Conservation (phyloP, 2,888 invertebrate species). For the Hydroisotoma schaefferi region DNA sequence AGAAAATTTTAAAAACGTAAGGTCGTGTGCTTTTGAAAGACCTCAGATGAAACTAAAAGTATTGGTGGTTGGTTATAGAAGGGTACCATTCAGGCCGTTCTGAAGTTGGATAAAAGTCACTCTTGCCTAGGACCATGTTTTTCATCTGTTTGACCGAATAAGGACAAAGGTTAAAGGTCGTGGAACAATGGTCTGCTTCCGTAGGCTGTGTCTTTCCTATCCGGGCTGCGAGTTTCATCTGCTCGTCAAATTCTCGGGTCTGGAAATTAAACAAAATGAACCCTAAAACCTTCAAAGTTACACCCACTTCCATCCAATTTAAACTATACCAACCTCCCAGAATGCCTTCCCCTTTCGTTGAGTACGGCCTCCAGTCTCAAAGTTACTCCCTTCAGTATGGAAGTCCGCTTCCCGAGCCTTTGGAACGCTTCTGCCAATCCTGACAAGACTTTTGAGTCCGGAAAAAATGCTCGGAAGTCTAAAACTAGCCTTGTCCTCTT, state of each 20-base stretch:
- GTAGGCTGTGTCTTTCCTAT: constrained; percentile 16
- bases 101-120: constrained; percentile 20
- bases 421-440: constrained; percentile 26
- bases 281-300: neutral
- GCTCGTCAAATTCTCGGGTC: constrained; percentile 29
- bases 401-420: neutral
- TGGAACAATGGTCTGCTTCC: constrained; percentile 16
- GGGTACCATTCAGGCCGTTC: constrained; percentile 10
- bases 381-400: no score
- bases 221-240: constrained; percentile 29
- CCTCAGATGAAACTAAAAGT: no score
- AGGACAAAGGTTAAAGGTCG: constrained; percentile 32
- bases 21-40: no score
- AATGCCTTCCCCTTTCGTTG: neutral
- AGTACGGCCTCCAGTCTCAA: no score
- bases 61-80: no score
- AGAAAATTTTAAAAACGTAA: no score
- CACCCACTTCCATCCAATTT: no score
- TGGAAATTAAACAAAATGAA: constrained; percentile 3
- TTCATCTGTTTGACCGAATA: constrained; percentile 31
- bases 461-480: constrained; percentile 8
- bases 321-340: constrained; percentile 5
- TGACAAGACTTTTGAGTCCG: constrained; percentile 24
- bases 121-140: constrained; percentile 19
- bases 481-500: neutral